Evolutionary conservation across 2,888 invertebrate species (phyloP), one percentile per base, ranked within the genome.

Genomic region (Drosophila merina): DNA sequence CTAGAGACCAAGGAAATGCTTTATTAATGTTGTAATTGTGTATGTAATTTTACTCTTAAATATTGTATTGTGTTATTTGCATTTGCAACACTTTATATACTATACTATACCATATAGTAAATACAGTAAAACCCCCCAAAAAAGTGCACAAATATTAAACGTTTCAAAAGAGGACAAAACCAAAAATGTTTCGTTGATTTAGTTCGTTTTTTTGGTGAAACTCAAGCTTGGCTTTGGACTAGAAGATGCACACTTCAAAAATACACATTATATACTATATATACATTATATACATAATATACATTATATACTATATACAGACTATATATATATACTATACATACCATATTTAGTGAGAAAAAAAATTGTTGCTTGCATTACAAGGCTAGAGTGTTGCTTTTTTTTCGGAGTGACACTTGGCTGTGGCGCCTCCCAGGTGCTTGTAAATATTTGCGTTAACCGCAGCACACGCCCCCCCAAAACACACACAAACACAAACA

Each of bases 11-110:
- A 57, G 50, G 57, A 48, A 67, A 52, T n/a, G 64, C 71, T 82
- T 76, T 79, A 77, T 82, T 59, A 59, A 79, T 80, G 83, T 79
- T 79, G 83, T 77, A 77, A 71, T 44, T 63, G 51, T 77, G 57
- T 63, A 72, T 70, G 73, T 69, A 69, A 57, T 57, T 26, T 52
- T 52, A 33, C 25, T 60, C 7, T 40, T 40, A 49, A 50, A 57
- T 57, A 60, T 45, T 36, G 55, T 40, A 62, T 57, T 59, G 31
- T 67, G 55, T 45, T 56, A 62, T 40, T 64, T 64, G 64, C 64
- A 52, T 64, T 64, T 62, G 50, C 36, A 62, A 33, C 20, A 30
- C 57, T 10, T 9, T 9, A 20, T 48, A 31, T 40, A 47, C 20
- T 14, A 14, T 14, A 14, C 1, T 2, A 2, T 20, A 20, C 20